These are phyloP conservation scores for Labeo catla DNA, from an alignment of 2,113 vertebrate genomes.

Conservation along the genomic window DNA sequence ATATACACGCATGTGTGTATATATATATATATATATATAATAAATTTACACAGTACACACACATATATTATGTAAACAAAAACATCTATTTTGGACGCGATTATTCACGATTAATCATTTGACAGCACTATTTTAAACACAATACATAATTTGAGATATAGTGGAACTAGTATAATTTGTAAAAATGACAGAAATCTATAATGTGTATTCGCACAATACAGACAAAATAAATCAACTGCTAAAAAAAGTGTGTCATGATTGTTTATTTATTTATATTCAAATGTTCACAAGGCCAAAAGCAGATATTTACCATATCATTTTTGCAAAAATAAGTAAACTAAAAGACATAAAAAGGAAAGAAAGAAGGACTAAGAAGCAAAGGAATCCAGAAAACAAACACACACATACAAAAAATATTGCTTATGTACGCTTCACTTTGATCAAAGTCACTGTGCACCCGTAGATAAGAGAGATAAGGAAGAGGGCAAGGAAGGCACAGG, in stretches of 20 bases:
- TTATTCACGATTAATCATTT: too few relatives aligned
- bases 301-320: background rate
- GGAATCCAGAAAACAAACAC: background rate
- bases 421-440: constrained; percentile 67
- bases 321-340: background rate
- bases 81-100: too few relatives aligned
- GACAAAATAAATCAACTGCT: background rate
- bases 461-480: constrained; percentile 69
- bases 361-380: background rate
- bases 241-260: background rate
- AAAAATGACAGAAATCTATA: background rate
- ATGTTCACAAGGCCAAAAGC: background rate
- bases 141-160: too few relatives aligned
- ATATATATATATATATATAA: too few relatives aligned
- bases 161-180: too few relatives aligned
- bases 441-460: constrained; percentile 60
- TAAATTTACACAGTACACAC: too few relatives aligned
- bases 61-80: too few relatives aligned
- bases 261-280: background rate
- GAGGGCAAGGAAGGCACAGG: constrained; percentile 63
- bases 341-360: background rate
- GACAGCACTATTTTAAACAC: too few relatives aligned
- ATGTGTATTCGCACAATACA: background rate
- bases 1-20: too few relatives aligned
- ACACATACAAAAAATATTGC: background rate